Percentiles rank a stretch among this genome's conserved stretches.
These are phyloP conservation scores for Muraenolepis orangiensis DNA, from an alignment of 2,797 vertebrate species.

Conservation along the genomic window DNA sequence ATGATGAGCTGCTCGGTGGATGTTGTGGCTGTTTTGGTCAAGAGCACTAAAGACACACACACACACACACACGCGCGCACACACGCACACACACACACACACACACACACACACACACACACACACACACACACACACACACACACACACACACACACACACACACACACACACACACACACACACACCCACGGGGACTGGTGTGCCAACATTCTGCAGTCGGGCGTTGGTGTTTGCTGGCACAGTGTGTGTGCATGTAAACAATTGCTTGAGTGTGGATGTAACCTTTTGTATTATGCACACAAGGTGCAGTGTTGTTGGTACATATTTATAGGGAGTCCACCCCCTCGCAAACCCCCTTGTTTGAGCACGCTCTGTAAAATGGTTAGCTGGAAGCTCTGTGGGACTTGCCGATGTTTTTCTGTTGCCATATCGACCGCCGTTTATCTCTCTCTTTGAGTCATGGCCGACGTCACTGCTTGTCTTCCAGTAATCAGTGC, in stretches of 20 bases:
- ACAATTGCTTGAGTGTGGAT: neutral
- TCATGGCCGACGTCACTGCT: neutral
- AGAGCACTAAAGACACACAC: too few species aligned
- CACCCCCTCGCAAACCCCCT: too few species aligned
- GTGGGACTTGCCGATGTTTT: neutral
- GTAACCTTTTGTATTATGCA: neutral
- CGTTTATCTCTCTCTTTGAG: neutral
- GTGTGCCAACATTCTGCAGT: too few species aligned
- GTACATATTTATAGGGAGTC: neutral
- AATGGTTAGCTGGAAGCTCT: neutral
- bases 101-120: too few species aligned
- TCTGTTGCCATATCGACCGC: neutral
- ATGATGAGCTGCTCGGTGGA: neutral
- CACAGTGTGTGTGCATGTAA: neutral
- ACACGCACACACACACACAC: too few species aligned
- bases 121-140: too few species aligned
- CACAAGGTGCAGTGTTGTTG: neutral
- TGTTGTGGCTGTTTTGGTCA: neutral
- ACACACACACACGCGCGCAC: too few species aligned
- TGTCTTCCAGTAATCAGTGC: neutral
- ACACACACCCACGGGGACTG: too few species aligned
- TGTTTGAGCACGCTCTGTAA: too few species aligned
- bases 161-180: too few species aligned
- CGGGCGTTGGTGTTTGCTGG: too few species aligned
- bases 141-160: too few species aligned